Base-by-base conservation (phyloP, 2,797 vertebrate species). In the Botia almorhae region DNA sequence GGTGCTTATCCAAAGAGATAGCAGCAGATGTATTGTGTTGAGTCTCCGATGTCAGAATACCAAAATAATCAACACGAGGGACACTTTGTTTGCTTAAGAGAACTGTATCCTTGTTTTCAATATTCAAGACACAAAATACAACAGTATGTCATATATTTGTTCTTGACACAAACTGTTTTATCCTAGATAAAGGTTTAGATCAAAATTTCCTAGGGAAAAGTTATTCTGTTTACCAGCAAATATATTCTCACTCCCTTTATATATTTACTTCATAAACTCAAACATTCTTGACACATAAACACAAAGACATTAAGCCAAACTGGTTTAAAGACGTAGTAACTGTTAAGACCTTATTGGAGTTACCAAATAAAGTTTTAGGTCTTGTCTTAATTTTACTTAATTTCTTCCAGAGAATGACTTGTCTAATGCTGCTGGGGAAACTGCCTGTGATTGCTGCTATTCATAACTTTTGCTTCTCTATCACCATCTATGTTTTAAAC, bases 1-100 rank as follows among this genome's bases (percentile, higher is more conserved):
- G 56, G 61, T 12, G 26, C 50, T 69, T 23, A 65, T 76, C 80
- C 33, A 19, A 48, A n/a, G 26, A 10, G 43, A 85, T 60, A 19
- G 39, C 67, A 12, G 13, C 58, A 2, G n/a, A 33, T 55, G 29
- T 26, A 67, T 76, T 48, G 29, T 3, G 2, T 68, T 81, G 13
- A 73, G 33, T 48, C 19, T 74, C 73, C 48, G 17, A 43, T 36
- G 58, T 58, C 67, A 58, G 33, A n/a, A 81, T 23, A 65, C 43
- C 21, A 63, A 70, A 70, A 33, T 21, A 19, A 68, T 65, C 75
- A 29, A 29, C 26, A 10, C 21, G 16, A 39, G 63, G 17, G 11
- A 10, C 16, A 8, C 58, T 48, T 58, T 0, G 12, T 61, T 11
- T 17, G 70, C 39, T 50, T 72, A 6, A 36, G 19, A 43, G 17